phyloP scores from a whole-genome alignment of 2,797 vertebrate genomes.

The Alectoris magna region DNA sequence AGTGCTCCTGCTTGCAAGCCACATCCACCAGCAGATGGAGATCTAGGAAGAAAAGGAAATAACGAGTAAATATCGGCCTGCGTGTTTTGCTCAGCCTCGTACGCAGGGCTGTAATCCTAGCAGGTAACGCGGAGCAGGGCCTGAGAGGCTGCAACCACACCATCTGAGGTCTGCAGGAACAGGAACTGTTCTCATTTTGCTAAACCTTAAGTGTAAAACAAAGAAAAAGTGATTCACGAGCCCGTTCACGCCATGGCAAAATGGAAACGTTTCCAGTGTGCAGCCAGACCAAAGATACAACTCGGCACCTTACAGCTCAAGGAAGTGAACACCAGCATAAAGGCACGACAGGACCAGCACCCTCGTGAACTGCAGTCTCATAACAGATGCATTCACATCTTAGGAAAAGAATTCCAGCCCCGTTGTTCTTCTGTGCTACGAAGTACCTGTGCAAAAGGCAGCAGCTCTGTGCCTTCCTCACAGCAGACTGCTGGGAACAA shows the following conservation, averaged over 20 bases:
- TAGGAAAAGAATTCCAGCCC: background rate
- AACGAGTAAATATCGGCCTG: conserved; percentile 8
- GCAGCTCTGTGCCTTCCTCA: background rate
- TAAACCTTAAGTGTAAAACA: background rate
- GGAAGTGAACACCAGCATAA: background rate
- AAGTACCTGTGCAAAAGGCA: background rate
- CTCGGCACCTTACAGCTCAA: background rate
- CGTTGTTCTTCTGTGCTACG: background rate
- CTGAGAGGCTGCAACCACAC: background rate
- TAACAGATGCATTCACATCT: background rate
- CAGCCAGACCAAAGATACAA: background rate
- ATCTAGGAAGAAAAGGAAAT: conserved; percentile 73
- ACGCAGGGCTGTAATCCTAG: background rate
- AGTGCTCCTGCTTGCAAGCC: conserved; percentile 72
- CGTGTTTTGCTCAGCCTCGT: background rate
- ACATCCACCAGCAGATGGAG: conserved; percentile 77
- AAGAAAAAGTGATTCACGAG: background rate
- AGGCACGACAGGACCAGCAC: background rate
- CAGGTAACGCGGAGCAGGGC: background rate
- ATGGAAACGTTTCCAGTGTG: background rate
- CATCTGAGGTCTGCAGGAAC: background rate
- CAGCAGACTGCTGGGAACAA: background rate
- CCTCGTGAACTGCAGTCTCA: background rate
- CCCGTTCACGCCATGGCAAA: background rate
- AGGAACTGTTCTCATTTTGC: background rate